Evolutionary conservation across 2,888 invertebrate genomes (phyloP).

Genomic region (Apamea sordens): DNA sequence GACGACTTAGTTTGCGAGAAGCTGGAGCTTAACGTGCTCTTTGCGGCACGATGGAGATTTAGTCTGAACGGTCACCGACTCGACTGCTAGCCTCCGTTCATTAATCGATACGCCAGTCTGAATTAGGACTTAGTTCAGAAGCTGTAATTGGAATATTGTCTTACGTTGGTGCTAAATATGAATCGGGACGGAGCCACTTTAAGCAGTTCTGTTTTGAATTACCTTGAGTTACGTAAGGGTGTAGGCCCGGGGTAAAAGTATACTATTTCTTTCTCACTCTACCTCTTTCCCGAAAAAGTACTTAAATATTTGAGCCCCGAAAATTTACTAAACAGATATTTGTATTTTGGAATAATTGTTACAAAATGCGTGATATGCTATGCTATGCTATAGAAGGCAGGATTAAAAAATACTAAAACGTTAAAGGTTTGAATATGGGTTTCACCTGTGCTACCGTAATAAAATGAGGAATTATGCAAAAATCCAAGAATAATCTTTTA

Average conservation of each 20-base stretch:
- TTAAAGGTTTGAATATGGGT: neutral
- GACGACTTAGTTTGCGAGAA: slow-evolving; percentile 39
- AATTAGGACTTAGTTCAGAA: slow-evolving; percentile 27
- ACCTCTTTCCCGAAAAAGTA: neutral
- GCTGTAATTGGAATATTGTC: slow-evolving; percentile 27
- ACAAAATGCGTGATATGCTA: neutral
- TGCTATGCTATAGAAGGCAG: neutral
- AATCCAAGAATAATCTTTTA: neutral
- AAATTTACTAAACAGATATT: neutral
- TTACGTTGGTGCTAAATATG: neutral
- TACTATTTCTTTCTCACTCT: neutral
- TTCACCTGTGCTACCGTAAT: neutral
- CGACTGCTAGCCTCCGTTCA: neutral
- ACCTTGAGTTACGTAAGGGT: neutral
- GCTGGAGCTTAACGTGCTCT: slow-evolving; percentile 62
- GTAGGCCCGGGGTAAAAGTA: neutral
- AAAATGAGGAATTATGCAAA: neutral
- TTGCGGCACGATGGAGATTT: slow-evolving; percentile 56
- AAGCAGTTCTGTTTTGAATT: neutral
- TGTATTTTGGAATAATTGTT: neutral
- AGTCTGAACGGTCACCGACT: slow-evolving; percentile 45
- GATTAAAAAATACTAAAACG: neutral
- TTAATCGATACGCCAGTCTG: slow-evolving; percentile 45
- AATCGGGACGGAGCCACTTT: neutral
- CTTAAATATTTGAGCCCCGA: neutral